phyloP scores from a whole-genome alignment of 1,140 invertebrate genomes.

The Brachionus paranguensis region DNA sequence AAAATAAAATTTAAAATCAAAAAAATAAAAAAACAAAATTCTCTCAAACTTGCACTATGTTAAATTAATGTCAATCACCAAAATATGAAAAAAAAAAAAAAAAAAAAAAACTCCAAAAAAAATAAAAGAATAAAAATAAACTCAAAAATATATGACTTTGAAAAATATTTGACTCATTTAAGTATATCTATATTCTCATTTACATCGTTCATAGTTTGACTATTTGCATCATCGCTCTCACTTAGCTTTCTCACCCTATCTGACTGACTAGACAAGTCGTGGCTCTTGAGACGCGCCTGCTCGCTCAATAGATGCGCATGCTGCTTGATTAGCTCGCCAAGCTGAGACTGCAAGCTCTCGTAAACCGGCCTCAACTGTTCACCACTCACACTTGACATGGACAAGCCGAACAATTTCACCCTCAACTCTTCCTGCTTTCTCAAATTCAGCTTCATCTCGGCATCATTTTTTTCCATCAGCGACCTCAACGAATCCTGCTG shows the following conservation, averaged over 20 bases:
- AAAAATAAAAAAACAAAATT: not conserved
- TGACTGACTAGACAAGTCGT: not conserved
- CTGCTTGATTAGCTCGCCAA: not conserved
- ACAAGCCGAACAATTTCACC: not conserved
- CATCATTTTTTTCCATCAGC: not conserved
- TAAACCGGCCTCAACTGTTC: not conserved
- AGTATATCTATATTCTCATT: conserved; percentile 8
- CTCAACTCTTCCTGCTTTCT: not conserved
- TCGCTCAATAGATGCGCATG: conserved; percentile 10
- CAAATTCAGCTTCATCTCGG: not conserved
- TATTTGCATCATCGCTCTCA: conserved; percentile 3
- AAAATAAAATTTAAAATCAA: not conserved
- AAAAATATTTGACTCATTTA: conserved; percentile 27
- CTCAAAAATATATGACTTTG: conserved; percentile 24
- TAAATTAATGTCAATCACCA: conserved; percentile 1
- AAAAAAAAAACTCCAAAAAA: not conserved
- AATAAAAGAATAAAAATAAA: not conserved
- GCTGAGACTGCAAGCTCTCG: not conserved
- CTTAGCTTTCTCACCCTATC: not conserved
- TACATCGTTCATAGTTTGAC: not conserved
- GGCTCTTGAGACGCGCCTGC: not conserved
- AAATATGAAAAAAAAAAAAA: not conserved
- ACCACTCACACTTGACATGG: not conserved
- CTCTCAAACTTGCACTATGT: not conserved
- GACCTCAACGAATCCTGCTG: not conserved